Evolutionary conservation across 2,113 vertebrate species (phyloP).

Genomic region (Corydoras sp.): DNA sequence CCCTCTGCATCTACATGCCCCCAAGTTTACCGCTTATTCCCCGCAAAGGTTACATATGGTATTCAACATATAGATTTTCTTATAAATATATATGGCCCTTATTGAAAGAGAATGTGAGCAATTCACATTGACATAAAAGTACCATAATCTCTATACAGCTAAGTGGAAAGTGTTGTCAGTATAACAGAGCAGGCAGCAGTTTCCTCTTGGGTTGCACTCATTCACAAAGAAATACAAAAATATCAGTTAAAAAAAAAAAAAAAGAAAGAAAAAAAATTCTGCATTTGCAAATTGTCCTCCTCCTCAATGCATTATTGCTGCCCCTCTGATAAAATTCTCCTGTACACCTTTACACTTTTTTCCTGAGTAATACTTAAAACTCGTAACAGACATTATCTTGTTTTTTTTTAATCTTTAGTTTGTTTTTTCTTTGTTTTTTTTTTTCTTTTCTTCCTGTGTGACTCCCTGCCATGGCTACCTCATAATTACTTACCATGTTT

Average conservation of each 20-base stretch:
- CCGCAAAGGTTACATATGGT: conserved; percentile 64
- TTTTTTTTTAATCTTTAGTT: conserved; percentile 8
- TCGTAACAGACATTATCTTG: conserved; percentile 78
- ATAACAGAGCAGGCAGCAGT: conserved; percentile 75
- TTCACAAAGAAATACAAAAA: conserved; percentile 69
- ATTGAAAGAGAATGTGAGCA: conserved; percentile 64
- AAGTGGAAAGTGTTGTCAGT: conserved; percentile 76
- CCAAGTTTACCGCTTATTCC: conserved; percentile 51
- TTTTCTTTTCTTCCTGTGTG: conserved; percentile 68
- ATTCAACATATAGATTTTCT: conserved; percentile 63
- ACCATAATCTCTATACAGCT: conserved; percentile 75
- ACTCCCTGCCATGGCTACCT: conserved; percentile 76
- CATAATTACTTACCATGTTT: conserved; percentile 68
- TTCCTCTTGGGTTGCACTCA: conserved; percentile 72
- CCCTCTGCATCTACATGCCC: conserved; percentile 1
- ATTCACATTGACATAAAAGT: conserved; percentile 71
- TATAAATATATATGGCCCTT: conserved; percentile 72
- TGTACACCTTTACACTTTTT: conserved; percentile 64
- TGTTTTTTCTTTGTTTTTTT: conserved; percentile 43
- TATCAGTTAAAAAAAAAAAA: conserved; percentile 32
- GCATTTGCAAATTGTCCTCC: conserved; percentile 65
- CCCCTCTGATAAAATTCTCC: conserved; percentile 68
- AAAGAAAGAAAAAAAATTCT: conserved; percentile 49
- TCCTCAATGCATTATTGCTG: conserved; percentile 73
- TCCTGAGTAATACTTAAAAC: conserved; percentile 98